A percentile compares a stretch with the other conserved stretches of the same genome.
These are phyloP conservation scores for Drosophila arizonae DNA, from an alignment of 1,140 invertebrate species.

Conservation along the genomic window DNA sequence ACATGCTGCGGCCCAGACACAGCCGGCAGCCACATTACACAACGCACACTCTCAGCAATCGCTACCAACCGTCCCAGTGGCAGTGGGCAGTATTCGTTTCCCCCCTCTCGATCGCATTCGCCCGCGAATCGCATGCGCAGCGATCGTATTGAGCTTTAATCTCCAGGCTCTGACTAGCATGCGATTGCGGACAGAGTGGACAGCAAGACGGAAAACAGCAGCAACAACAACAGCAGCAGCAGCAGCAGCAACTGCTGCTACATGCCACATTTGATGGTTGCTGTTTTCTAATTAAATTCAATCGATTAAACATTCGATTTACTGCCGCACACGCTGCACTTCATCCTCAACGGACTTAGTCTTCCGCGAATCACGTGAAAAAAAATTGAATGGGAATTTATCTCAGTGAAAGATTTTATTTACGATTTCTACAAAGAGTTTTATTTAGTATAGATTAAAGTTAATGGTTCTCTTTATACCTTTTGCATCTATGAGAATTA, in stretches of 20 bases:
- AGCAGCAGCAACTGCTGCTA: conserved; percentile 15
- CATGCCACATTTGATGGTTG: conserved; percentile 65
- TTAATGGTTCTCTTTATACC: no score
- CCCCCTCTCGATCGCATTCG: neutral
- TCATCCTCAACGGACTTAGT: conserved; percentile 7
- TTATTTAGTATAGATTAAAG: no score
- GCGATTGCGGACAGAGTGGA: conserved; percentile 49
- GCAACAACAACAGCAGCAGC: neutral
- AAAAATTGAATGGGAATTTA: neutral
- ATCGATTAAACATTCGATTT: conserved; percentile 72
- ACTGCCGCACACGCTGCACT: conserved; percentile 40
- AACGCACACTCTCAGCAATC: conserved; percentile 20
- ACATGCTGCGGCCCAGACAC: conserved; percentile 46
- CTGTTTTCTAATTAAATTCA: conserved; percentile 71
- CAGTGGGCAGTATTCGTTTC: neutral
- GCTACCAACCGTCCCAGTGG: conserved; percentile 25
- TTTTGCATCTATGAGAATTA: no score
- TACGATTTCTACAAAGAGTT: no score
- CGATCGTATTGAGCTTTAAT: conserved; percentile 70
- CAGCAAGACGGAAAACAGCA: conserved; percentile 25
- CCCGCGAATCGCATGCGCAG: conserved; percentile 63
- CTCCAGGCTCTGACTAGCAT: conserved; percentile 57
- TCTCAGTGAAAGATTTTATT: no score
- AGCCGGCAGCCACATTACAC: conserved; percentile 45
- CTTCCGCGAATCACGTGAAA: neutral